Conservation (phyloP, 2,888 invertebrate species). For the Diaphora mendica region DNA sequence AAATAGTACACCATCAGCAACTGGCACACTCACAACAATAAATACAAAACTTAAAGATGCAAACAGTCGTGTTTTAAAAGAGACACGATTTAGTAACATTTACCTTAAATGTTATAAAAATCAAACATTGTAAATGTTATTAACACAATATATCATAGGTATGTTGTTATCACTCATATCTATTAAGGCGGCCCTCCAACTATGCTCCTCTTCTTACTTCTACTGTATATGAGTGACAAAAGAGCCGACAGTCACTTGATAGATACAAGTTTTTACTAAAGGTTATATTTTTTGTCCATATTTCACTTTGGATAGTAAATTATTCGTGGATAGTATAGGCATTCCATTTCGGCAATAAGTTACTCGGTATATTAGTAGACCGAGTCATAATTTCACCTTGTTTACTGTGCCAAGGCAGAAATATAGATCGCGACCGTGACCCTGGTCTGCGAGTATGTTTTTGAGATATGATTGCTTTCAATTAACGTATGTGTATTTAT, state of each 20-base stretch:
- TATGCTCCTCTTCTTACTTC: too few relatives aligned
- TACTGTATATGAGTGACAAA: too few relatives aligned
- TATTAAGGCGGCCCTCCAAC: neutral
- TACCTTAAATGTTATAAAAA: conserved; percentile 20
- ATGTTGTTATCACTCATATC: too few relatives aligned
- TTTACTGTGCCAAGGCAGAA: neutral
- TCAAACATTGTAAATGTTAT: too few relatives aligned
- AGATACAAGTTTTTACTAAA: too few relatives aligned
- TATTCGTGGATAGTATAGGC: neutral
- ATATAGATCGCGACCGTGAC: neutral
- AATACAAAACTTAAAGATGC: neutral
- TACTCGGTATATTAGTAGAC: neutral
- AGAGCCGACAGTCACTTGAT: too few relatives aligned
- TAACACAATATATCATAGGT: too few relatives aligned
- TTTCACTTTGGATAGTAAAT: neutral
- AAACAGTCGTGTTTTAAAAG: neutral
- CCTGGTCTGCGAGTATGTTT: neutral
- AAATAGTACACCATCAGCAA: neutral
- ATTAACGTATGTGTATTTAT: neutral
- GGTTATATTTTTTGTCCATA: neutral
- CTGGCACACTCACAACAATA: neutral
- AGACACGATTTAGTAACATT: conserved; percentile 38
- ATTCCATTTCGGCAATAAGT: neutral
- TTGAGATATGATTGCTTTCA: neutral
- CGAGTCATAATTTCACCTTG: neutral